phyloP scores from a whole-genome alignment of 2,888 invertebrate genomes.

The Leucophora obtusa region DNA sequence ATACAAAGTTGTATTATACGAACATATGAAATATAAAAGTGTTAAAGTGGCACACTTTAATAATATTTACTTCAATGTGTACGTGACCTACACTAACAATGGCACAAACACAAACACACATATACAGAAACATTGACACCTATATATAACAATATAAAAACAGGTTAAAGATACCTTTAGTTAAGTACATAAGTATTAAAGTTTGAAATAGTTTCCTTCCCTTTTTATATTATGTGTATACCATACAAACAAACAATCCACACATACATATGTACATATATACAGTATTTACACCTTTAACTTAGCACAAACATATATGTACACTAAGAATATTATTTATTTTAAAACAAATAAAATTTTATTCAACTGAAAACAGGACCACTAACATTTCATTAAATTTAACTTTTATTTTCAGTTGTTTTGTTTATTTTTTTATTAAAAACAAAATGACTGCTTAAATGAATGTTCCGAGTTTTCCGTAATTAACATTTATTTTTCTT shows the following conservation, averaged over 20 bases:
- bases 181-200: not conserved
- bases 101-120: not conserved
- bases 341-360: too few species aligned
- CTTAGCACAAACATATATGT: too few species aligned
- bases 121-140: not conserved
- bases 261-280: not conserved
- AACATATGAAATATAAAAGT: not conserved
- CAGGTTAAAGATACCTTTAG: not conserved
- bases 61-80: conserved; percentile 18
- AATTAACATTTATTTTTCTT: too few species aligned
- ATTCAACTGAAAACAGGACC: too few species aligned
- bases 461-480: too few species aligned
- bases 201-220: conserved; percentile 3
- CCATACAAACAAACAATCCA: not conserved
- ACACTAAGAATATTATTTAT: too few species aligned
- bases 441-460: too few species aligned
- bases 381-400: too few species aligned
- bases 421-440: too few species aligned
- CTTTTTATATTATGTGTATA: too few species aligned
- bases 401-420: too few species aligned
- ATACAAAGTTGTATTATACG: not conserved
- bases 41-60: conserved; percentile 36
- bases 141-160: not conserved
- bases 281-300: too few species aligned
- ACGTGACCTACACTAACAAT: conserved; percentile 38